A percentile compares a stretch with the other conserved stretches of the same genome.
phyloP scores from a whole-genome alignment of 2,888 invertebrate species.

The Metellina segmentata region DNA sequence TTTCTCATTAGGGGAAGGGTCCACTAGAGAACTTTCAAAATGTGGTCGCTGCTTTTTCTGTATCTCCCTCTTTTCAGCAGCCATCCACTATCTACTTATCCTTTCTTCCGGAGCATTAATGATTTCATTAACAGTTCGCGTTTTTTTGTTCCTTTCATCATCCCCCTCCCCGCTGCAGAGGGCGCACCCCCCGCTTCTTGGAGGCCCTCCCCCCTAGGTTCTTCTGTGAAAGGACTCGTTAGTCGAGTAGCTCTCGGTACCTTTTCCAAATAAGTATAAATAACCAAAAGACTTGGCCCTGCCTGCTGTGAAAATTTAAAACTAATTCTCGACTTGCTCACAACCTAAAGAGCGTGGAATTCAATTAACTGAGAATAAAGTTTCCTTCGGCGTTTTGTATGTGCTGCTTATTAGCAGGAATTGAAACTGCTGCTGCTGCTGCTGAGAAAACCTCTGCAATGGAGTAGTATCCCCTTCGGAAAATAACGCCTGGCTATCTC shows the following conservation, averaged over 20 bases:
- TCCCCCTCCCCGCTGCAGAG: slow-evolving; percentile 10
- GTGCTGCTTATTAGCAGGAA: slow-evolving; percentile 53
- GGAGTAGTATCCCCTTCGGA: not conserved
- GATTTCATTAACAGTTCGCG: slow-evolving; percentile 75
- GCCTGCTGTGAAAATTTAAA: slow-evolving; percentile 72
- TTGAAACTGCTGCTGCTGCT: not conserved
- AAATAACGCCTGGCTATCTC: slow-evolving; percentile 22
- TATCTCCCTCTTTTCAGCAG: slow-evolving; percentile 41
- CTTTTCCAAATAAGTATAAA: slow-evolving; percentile 76
- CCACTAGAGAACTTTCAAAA: slow-evolving; percentile 66
- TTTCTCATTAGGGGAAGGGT: slow-evolving; percentile 74
- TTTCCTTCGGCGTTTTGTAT: slow-evolving; percentile 70
- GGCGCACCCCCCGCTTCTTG: slow-evolving; percentile 28
- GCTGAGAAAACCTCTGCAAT: not conserved
- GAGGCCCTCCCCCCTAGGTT: slow-evolving; percentile 28
- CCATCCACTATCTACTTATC: slow-evolving; percentile 70
- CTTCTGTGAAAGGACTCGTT: slow-evolving; percentile 71
- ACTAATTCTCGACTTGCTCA: slow-evolving; percentile 75
- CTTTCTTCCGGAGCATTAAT: slow-evolving; percentile 75
- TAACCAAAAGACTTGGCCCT: slow-evolving; percentile 61
- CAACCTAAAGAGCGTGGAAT: slow-evolving; percentile 74
- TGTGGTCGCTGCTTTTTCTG: slow-evolving; percentile 76
- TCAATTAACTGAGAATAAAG: slow-evolving; percentile 72
- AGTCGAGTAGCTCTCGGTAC: slow-evolving; percentile 52
- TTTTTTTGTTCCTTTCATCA: slow-evolving; percentile 49